phyloP scores from a whole-genome alignment of 2,113 vertebrate species.

The Labeo rohita region DNA sequence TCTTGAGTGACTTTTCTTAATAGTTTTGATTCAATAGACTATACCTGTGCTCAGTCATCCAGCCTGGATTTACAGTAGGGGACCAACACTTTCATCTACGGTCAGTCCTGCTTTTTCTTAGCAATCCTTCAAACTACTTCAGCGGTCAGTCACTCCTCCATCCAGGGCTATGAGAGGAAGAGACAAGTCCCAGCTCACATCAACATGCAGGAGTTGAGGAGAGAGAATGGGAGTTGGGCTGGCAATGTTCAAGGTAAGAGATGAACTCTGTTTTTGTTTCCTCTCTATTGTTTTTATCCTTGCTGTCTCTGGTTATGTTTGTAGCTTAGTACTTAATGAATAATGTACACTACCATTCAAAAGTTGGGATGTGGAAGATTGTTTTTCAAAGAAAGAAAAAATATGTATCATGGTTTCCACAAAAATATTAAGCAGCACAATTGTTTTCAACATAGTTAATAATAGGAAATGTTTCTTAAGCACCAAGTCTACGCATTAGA shows the following conservation, averaged over 20 bases:
- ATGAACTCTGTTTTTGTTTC: neutral
- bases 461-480: neutral
- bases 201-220: slow-evolving; percentile 84
- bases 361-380: neutral
- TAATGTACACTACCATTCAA: neutral
- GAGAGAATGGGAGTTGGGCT: slow-evolving; percentile 78
- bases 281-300: neutral
- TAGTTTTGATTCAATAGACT: slow-evolving; percentile 22
- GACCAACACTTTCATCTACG: slow-evolving; percentile 27
- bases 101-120: slow-evolving; percentile 37
- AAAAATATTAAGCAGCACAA: neutral
- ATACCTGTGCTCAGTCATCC: slow-evolving; percentile 12
- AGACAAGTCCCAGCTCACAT: slow-evolving; percentile 75
- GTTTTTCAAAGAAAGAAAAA: neutral
- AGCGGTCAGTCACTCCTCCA: slow-evolving; percentile 71
- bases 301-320: neutral
- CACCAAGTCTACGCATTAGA: neutral
- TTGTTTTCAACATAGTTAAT: neutral
- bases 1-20: slow-evolving; percentile 28
- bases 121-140: slow-evolving; percentile 65
- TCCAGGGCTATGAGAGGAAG: slow-evolving; percentile 84
- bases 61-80: slow-evolving; percentile 49
- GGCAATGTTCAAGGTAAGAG: slow-evolving; percentile 83
- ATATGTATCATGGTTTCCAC: neutral
- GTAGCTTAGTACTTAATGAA: neutral